Conservation (phyloP, 2,888 invertebrate species). For the Creontiades dilutus region DNA sequence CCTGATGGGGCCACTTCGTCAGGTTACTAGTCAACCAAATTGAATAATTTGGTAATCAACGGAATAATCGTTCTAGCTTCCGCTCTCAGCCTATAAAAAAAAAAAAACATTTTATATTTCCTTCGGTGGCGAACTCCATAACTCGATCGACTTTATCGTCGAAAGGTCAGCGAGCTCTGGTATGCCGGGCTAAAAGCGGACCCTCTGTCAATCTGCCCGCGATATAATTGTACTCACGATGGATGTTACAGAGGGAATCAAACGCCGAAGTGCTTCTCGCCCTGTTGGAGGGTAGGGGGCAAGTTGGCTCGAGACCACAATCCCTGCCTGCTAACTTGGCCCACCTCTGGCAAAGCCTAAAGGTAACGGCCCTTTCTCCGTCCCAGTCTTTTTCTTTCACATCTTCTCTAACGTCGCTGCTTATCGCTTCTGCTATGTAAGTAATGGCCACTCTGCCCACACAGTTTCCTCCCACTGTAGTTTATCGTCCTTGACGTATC, state of each 20-base stretch:
- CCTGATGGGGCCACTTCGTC: too few relatives aligned
- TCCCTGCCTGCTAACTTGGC: constrained; percentile 78
- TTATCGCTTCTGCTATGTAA: constrained; percentile 69
- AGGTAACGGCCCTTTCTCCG: constrained; percentile 77
- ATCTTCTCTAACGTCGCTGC: constrained; percentile 64
- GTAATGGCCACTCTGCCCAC: constrained; percentile 50
- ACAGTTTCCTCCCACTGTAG: constrained; percentile 6
- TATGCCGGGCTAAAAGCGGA: constrained; percentile 49
- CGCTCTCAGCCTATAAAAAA: too few relatives aligned
- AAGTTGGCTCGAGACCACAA: constrained; percentile 76
- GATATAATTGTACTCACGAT: constrained; percentile 49
- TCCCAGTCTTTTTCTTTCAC: constrained; percentile 57
- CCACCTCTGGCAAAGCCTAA: constrained; percentile 77
- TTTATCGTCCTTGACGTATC: constrained; percentile 19
- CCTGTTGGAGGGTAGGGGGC: constrained; percentile 73
- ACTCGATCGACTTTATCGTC: not conserved
- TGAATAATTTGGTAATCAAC: too few relatives aligned
- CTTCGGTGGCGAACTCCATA: not conserved
- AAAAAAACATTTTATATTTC: not conserved
- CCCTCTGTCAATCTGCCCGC: constrained; percentile 10
- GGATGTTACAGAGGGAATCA: constrained; percentile 71
- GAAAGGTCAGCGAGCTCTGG: constrained; percentile 60
- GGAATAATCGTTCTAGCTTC: too few relatives aligned
- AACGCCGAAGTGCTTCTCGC: constrained; percentile 72
- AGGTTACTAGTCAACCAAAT: too few relatives aligned